Conservation (phyloP, 2,113 vertebrate species). For the Tetrax tetrax region DNA sequence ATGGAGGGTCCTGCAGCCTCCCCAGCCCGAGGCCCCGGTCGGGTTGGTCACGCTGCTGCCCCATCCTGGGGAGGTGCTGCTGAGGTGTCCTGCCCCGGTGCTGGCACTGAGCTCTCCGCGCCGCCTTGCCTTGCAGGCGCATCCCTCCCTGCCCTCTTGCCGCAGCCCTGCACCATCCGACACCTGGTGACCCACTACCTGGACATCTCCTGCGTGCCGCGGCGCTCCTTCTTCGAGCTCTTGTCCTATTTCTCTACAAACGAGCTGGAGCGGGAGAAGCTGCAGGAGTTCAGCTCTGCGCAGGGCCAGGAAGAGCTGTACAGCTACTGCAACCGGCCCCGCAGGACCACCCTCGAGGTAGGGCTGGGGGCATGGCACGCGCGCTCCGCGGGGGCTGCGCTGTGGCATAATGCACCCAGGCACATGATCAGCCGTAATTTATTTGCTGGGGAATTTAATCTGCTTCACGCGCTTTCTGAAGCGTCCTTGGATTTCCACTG, state of each 20-base stretch:
- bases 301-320: constrained; percentile 87
- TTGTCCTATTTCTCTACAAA: constrained; percentile 80
- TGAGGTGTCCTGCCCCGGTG: fast-evolving
- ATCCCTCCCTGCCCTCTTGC: constrained; percentile 74
- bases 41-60: background rate
- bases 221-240: constrained; percentile 92
- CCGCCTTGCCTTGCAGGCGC: constrained; percentile 17
- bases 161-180: constrained; percentile 82
- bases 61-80: background rate
- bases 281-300: constrained; percentile 86
- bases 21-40: background rate
- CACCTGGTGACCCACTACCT: constrained; percentile 84
- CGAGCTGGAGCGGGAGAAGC: constrained; percentile 86
- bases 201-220: constrained; percentile 86
- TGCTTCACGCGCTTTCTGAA: background rate
- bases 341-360: constrained; percentile 90
- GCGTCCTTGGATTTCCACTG: background rate
- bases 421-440: background rate
- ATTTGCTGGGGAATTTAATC: background rate
- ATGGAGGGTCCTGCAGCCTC: background rate
- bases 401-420: background rate
- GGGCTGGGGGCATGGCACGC: background rate
- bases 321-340: constrained; percentile 87
- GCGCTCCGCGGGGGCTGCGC: background rate
- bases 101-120: background rate